A percentile compares a stretch with the other conserved stretches of the same genome.
phyloP scores from a whole-genome alignment of 2,888 invertebrate species.

The Tetramorium bicarinatum region DNA sequence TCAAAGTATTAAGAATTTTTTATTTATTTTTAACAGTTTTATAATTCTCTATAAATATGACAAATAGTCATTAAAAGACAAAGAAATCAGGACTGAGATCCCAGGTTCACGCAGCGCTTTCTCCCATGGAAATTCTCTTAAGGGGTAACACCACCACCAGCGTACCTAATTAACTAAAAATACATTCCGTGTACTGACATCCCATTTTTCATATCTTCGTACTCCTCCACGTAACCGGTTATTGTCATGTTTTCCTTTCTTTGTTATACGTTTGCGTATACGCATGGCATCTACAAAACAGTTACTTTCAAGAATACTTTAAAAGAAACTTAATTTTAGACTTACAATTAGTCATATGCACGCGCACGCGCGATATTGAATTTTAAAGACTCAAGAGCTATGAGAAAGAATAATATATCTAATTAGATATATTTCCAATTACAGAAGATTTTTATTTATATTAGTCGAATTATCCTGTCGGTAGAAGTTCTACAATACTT shows the following conservation, averaged over 20 bases:
- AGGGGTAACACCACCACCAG: too few species aligned
- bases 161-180: too few species aligned
- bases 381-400: not conserved
- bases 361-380: not conserved
- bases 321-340: not conserved
- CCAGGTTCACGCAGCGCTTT: not conserved
- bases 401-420: not conserved
- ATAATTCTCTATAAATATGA: too few species aligned
- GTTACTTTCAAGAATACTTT: slow-evolving; percentile 1
- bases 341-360: not conserved
- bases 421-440: not conserved
- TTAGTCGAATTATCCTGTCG: not conserved
- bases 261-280: too few species aligned
- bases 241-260: too few species aligned
- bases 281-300: not conserved
- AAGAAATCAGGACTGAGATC: not conserved
- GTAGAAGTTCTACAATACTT: not conserved
- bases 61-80: not conserved
- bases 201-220: too few species aligned
- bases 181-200: too few species aligned
- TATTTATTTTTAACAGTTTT: not conserved
- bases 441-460: not conserved
- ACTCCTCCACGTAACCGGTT: too few species aligned
- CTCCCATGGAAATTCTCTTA: not conserved
- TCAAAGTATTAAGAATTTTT: not conserved